Percentiles rank a stretch among this genome's conserved stretches.
These are phyloP conservation scores for Trichomycterus rosablanca DNA, from an alignment of 2,113 vertebrate genomes.

Conservation along the genomic window DNA sequence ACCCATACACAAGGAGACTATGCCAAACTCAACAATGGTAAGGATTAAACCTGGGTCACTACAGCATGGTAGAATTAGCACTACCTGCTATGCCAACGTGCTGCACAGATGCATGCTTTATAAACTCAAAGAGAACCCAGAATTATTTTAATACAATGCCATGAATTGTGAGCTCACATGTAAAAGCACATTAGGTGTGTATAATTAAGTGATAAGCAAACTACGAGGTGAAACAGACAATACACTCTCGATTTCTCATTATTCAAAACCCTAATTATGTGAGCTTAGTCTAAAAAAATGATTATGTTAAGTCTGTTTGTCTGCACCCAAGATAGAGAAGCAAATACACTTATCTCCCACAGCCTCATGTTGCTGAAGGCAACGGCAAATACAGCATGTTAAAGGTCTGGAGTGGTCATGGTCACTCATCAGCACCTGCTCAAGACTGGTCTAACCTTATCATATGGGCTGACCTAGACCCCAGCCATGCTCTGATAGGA, in stretches of 20 bases:
- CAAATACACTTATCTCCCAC: slow-evolving; percentile 58
- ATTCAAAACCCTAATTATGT: slow-evolving; percentile 7
- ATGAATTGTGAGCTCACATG: background rate
- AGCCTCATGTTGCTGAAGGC: slow-evolving; percentile 38
- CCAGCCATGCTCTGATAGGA: slow-evolving; percentile 42
- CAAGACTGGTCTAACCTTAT: slow-evolving; percentile 49
- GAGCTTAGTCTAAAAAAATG: slow-evolving; percentile 2
- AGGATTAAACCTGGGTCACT: too few species aligned
- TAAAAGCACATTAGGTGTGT: background rate
- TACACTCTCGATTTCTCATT: background rate
- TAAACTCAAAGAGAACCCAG: too few species aligned
- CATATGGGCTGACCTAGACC: slow-evolving; percentile 57
- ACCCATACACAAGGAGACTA: too few species aligned
- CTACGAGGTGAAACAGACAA: background rate
- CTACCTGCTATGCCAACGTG: too few species aligned
- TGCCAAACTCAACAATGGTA: too few species aligned
- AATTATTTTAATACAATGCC: too few species aligned
- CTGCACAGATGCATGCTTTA: too few species aligned
- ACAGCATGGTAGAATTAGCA: too few species aligned
- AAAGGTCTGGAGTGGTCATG: slow-evolving; percentile 48
- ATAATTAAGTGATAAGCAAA: background rate
- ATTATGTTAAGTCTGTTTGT: slow-evolving; percentile 34
- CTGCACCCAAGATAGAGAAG: slow-evolving; percentile 42
- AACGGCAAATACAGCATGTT: slow-evolving; percentile 44
- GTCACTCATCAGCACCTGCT: slow-evolving; percentile 37